Conservation (phyloP, 2,113 vertebrate genomes). For the Coregonus clupeaformis region DNA sequence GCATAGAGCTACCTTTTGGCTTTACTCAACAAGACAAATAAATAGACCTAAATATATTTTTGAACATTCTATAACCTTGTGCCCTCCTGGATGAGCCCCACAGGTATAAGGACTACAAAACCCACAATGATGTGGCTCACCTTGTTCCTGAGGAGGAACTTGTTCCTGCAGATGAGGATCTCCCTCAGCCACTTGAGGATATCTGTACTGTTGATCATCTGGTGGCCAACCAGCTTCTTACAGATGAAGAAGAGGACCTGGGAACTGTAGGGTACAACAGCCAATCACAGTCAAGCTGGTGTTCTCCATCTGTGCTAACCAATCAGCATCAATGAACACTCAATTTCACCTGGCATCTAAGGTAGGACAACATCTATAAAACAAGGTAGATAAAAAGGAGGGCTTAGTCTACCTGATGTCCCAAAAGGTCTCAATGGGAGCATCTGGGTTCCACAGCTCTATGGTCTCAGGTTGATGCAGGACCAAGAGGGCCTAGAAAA, state of each 20-base stretch:
- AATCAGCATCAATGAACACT: no score
- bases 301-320: not conserved
- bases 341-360: not conserved
- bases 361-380: not conserved
- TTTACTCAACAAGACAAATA: no score
- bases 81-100: not conserved
- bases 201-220: slow-evolving; percentile 94
- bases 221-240: slow-evolving; percentile 92
- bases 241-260: slow-evolving; percentile 97
- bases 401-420: slow-evolving; percentile 85
- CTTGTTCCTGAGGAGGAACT: slow-evolving; percentile 97
- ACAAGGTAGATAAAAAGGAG: no score
- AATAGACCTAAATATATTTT: no score
- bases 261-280: slow-evolving; percentile 75
- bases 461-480: slow-evolving; percentile 97
- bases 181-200: slow-evolving; percentile 98
- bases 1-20: no score
- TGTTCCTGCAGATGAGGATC: slow-evolving; percentile 98
- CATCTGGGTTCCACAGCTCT: slow-evolving; percentile 95
- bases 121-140: slow-evolving; percentile 52
- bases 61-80: no score
- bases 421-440: slow-evolving; percentile 96
- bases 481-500: slow-evolving; percentile 87
- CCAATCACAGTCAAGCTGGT: not conserved
- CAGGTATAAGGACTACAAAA: not conserved